Percentiles rank a stretch among this genome's conserved stretches.
Evolutionary conservation across 2,888 invertebrate species (phyloP).

Genomic region (Drosophila kuntzei): DNA sequence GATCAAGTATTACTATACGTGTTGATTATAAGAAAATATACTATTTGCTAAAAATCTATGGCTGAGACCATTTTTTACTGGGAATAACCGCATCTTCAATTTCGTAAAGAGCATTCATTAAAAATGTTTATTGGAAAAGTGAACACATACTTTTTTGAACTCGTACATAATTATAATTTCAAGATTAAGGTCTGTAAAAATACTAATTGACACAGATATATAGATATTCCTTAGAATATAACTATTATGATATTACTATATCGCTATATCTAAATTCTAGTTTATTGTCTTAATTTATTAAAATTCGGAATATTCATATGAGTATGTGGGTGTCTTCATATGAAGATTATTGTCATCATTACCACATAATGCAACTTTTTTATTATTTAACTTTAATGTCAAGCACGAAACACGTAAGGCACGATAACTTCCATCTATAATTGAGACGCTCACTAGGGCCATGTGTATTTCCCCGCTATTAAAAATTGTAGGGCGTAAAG

Average conservation of each 20-base stretch:
- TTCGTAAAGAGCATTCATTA: not conserved
- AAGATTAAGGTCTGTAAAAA: constrained; percentile 4
- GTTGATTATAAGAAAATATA: constrained; percentile 56
- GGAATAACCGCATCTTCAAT: not conserved
- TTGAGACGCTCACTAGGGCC: constrained; percentile 26
- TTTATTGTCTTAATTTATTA: not conserved
- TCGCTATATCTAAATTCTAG: constrained; percentile 15
- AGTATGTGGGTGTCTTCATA: not conserved
- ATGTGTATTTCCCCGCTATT: constrained; percentile 9
- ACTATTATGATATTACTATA: not conserved
- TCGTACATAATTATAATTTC: not conserved
- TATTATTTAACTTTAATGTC: constrained; percentile 22
- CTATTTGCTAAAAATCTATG: constrained; percentile 27
- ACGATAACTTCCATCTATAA: constrained; percentile 29
- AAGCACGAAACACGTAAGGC: constrained; percentile 36
- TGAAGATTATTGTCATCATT: constrained; percentile 47
- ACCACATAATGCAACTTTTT: not conserved
- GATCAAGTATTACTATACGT: constrained; percentile 64
- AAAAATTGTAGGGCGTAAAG: not conserved
- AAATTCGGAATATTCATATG: constrained; percentile 22
- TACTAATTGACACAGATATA: constrained; percentile 1
- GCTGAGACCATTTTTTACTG: not conserved
- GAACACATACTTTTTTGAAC: not conserved
- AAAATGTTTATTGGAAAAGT: not conserved
- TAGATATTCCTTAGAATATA: not conserved